A percentile compares a stretch with the other conserved stretches of the same genome.
Conservation (phyloP, 2,888 invertebrate genomes). For the Eutolmus rufibarbis region DNA sequence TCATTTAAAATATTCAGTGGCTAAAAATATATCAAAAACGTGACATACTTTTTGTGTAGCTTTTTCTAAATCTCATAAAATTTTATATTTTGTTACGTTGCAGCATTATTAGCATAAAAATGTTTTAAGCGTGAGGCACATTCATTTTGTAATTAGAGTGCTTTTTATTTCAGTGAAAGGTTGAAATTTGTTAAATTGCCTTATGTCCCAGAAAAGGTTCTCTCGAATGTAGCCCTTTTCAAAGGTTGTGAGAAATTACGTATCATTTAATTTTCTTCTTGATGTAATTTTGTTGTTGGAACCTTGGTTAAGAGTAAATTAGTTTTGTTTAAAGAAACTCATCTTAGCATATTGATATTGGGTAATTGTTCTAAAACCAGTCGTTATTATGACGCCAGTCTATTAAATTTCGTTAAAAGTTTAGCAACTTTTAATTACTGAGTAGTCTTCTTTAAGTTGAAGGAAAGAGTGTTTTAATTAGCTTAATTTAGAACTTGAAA, state of each 20-base stretch:
- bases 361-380: neutral
- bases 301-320: neutral
- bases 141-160: neutral
- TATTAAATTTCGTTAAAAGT: neutral
- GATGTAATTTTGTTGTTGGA: neutral
- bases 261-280: neutral
- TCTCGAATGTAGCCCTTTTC: neutral
- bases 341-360: neutral
- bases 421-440: neutral
- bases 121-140: neutral
- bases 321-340: neutral
- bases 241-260: neutral
- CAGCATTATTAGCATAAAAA: neutral
- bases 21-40: neutral
- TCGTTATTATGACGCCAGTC: neutral
- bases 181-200: neutral
- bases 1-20: neutral
- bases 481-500: neutral
- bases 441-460: neutral
- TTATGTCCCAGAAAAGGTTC: neutral
- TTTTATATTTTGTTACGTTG: neutral
- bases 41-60: neutral
- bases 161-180: neutral
- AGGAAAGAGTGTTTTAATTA: neutral
- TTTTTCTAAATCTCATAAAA: neutral